Base-by-base conservation (phyloP, 1,140 invertebrate genomes). In the Scaptodrosophila lebanonensis region DNA sequence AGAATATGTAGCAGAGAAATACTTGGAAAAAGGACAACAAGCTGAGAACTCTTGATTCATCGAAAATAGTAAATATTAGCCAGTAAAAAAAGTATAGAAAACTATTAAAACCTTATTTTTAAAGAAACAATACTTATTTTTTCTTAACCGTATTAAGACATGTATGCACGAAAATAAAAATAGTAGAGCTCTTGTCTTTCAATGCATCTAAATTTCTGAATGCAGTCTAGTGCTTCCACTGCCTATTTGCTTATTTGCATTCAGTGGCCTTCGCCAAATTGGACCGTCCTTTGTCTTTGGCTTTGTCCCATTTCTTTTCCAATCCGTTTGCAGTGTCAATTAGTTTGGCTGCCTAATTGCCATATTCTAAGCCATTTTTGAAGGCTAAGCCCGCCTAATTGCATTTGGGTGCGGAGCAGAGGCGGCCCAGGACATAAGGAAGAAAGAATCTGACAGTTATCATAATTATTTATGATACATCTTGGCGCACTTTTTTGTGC, bases 401-500 rank as follows among this genome's bases (percentile, higher is more conserved):
- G 43, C 50, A 59, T 30, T 66, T 48, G 15, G 3, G 1, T 1
- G 12, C 16, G 3, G n/a, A 40, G 52, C 30, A 40, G 51, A 63
- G 69, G 63, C 15, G 20, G 20, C 6, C 29, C 8, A 40, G 58
- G 65, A 60, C 30, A 59, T 69, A 65, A 53, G 69, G 54, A 73
- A 48, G 16, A 22, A 62, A 65, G 62, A 58, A 58, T 69, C 59
- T 39, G 68, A 82, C 75, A 79, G 75, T 70, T 82, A 82, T 82
- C 75, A 70, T 82, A 77, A 82, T 82, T 82, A 82, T 82, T 82
- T 75, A 75, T 73, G 72, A 60, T 70, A 64, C 51, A 53, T 50
- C 43, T 76, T 73, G 71, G 5, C 70, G 36, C 12, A 44, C 51
- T 65, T 65, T 73, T 66, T 64, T 42, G 11, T n/a, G 49, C 43